These are phyloP conservation scores for Chironomus striatipennis DNA, from an alignment of 1,140 invertebrate genomes.

Conservation along the genomic window DNA sequence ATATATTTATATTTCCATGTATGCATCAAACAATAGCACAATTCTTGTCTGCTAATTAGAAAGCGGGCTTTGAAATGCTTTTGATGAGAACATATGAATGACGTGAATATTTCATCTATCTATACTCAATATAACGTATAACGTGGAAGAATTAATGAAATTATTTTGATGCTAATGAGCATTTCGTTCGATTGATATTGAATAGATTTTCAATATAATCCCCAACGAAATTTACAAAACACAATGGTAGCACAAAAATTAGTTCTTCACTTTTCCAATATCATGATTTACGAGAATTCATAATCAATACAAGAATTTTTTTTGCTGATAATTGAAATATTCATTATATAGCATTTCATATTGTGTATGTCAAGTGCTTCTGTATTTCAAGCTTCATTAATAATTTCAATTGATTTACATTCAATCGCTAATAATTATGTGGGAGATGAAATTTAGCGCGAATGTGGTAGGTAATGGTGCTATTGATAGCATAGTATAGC, in stretches of 20 bases:
- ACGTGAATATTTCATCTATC: background rate
- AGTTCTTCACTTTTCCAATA: too few species aligned
- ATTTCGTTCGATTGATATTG: background rate
- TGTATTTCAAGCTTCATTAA: background rate
- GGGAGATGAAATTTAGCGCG: background rate
- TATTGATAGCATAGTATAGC: too few species aligned
- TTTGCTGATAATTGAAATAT: too few species aligned
- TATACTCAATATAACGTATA: background rate
- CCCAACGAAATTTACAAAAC: too few species aligned
- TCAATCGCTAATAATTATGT: too few species aligned
- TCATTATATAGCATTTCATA: background rate
- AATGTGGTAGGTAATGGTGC: too few species aligned
- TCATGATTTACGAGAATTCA: too few species aligned
- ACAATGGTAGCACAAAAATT: too few species aligned
- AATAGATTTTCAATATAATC: too few species aligned
- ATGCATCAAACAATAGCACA: background rate
- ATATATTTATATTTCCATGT: too few species aligned
- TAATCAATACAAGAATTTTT: too few species aligned
- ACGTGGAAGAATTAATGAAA: background rate
- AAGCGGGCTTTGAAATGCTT: background rate
- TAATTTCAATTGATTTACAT: background rate
- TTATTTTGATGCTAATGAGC: constrained; percentile 13
- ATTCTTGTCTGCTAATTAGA: background rate
- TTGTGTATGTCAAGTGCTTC: background rate
- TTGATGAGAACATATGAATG: background rate